Base-by-base conservation (phyloP, 2,797 vertebrate genomes). In the Arnoldichthys spilopterus region DNA sequence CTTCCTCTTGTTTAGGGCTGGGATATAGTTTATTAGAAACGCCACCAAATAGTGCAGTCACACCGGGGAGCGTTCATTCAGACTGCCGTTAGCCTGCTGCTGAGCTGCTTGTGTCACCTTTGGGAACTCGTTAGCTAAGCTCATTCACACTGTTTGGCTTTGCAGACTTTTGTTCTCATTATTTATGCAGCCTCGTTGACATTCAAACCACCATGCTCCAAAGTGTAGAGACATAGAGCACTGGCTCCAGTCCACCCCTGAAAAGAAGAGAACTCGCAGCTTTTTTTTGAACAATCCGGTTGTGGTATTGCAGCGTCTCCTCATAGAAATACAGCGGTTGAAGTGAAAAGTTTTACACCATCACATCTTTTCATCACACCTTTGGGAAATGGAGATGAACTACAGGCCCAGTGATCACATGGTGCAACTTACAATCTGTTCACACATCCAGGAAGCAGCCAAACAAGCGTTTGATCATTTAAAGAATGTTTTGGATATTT, bases 101-200 rank as follows among this genome's bases (percentile, higher is more conserved):
- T 15, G 20, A 6, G 34, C 24, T 32, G 34, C 56, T 75, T 66
- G 43, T 74, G 32, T 71, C 63, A 77, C 81, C 67, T 83, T 59
- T 77, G 73, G 82, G 70, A 80, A 30, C 77, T 82, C 61, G 80
- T 85, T 82, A 80, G 66, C 70, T 77, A 67, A 78, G 45, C 71
- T 69, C 59, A 56, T 66, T 61, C 24, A 56, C 28, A 20, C 59
- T 28, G n/a, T 80, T 77, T 77, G 54, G 74, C 59, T 77, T 77
- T 54, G 58, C 32, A 26, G 34, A 30, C 18, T 28, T 83, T 81
- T 77, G 43, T 67, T 76, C 53, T 76, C 32, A 51, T 80, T 47
- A 61, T 74, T 77, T 81, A 77, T 83, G 62, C 66, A 77, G 74
- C n/a, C 47, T 75, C 43, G 28, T 62, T 75, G 71, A 62, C 74